Evolutionary conservation across 2,797 vertebrate species (phyloP), one percentile per base, ranked within the genome.

Genomic region (Eulemur coronatus): DNA sequence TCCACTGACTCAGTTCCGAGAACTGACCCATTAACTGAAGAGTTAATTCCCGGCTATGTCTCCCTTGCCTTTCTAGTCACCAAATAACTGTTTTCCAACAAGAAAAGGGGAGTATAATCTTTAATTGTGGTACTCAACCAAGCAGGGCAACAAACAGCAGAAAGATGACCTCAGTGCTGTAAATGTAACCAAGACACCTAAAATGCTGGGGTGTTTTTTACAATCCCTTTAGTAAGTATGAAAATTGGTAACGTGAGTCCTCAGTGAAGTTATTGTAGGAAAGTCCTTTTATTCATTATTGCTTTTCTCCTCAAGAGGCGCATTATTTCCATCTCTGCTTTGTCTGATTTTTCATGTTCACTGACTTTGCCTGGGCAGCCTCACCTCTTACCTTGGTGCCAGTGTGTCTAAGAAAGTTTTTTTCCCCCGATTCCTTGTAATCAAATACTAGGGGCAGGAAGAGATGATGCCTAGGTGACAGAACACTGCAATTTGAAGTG

Each of bases 241-340:
- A 97, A 97, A 95, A 93, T 50, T 80, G 98, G 97, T 97, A 98
- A 97, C 72, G 92, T 87, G 82, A 98, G 93, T 91, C 92, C 97
- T 97, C 97, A 97, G 98, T 94, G 95, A 96, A 95, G 97, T 97
- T 97, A 98, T 85, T 98, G 98, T 97, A 98, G 35, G 70, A 98
- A 97, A 98, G 97, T 97, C 95, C 94, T 98, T 98, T 98, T 97
- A 97, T 89, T 98, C 78, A 93, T 98, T 99, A 99, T 99, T 99
- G 98, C 98, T 99, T 98, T 98, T 98, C 98, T 98, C 97, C 98
- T 98, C 98, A 98, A 98, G 98, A 98, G 98, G 98, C 28, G 95
- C 97, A 98, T 98, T 98, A 69, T 4, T 98, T 98, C 98, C 98
- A 98, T 98, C 97, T 98, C 98, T 97, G 97, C 97, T 98, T 97